Percentiles rank a stretch among this genome's conserved stretches.
phyloP scores from a whole-genome alignment of 2,113 vertebrate species.

The Brienomyrus longianalis region DNA sequence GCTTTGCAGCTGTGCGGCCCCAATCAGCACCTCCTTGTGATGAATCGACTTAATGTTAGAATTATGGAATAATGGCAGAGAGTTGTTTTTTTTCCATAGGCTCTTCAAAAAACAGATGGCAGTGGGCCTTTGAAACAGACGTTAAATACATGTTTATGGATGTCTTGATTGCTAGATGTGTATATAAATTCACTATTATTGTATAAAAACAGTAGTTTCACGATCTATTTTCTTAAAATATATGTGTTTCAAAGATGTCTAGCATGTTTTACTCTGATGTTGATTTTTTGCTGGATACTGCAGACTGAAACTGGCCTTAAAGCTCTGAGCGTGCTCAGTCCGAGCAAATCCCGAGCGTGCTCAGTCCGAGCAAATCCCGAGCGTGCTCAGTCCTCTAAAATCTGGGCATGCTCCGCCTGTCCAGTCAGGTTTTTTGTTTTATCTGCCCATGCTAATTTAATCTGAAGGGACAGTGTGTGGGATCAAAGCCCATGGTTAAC shows the following conservation, averaged over 20 bases:
- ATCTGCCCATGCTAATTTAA: neutral
- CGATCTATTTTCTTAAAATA: neutral
- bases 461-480: neutral
- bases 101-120: constrained; percentile 55
- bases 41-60: neutral
- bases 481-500: neutral
- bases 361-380: too few species aligned
- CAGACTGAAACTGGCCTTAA: neutral
- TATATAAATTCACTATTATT: neutral
- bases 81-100: neutral
- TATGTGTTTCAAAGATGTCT: neutral
- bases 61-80: neutral
- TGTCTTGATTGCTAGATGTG: constrained; percentile 28
- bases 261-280: neutral
- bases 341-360: neutral
- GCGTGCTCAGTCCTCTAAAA: neutral
- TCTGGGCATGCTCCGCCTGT: neutral
- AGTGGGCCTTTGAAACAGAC: constrained; percentile 59
- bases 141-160: constrained; percentile 53
- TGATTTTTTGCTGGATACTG: neutral
- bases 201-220: neutral
- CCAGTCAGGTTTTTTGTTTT: neutral
- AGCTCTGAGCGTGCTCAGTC: neutral
- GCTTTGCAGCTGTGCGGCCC: neutral
- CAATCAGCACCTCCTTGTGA: constrained; percentile 8